Conservation (phyloP, 1,140 invertebrate species). For the Zaprionus inermis region DNA sequence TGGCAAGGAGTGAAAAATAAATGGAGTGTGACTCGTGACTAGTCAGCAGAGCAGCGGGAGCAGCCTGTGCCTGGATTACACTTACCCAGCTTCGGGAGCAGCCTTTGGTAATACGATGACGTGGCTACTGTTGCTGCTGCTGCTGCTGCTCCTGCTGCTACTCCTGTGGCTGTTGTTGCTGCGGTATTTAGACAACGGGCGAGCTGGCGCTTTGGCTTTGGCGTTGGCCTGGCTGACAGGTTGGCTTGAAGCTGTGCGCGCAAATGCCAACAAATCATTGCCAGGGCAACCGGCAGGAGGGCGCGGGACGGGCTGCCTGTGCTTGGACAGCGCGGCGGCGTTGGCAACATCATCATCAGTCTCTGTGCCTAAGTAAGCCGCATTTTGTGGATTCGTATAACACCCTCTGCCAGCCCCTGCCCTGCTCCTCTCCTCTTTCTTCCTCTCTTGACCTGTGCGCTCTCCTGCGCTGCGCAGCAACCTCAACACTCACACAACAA, state of each 20-base stretch:
- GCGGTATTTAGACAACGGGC: conserved; percentile 45
- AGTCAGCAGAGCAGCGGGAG: conserved; percentile 24
- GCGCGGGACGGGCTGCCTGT: conserved; percentile 6
- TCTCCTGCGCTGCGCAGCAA: background rate
- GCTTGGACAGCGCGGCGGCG: conserved; percentile 23
- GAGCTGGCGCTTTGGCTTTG: conserved; percentile 19
- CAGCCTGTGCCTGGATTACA: conserved; percentile 65
- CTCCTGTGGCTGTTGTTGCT: conserved; percentile 27
- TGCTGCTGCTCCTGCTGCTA: conserved; percentile 6
- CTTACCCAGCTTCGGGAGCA: conserved; percentile 58
- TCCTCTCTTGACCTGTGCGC: background rate
- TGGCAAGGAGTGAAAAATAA: conserved; percentile 78
- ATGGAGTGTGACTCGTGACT: conserved; percentile 70
- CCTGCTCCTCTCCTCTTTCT: background rate
- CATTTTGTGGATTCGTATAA: conserved; percentile 78
- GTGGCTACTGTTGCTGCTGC: conserved; percentile 21
- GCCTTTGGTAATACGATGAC: conserved; percentile 78
- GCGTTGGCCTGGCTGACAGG: conserved; percentile 17
- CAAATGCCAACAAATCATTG: conserved; percentile 80
- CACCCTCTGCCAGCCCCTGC: conserved; percentile 23
- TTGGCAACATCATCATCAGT: conserved; percentile 72
- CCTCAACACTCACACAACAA: conserved; percentile 60
- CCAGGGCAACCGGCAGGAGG: conserved; percentile 55
- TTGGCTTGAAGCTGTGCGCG: conserved; percentile 47
- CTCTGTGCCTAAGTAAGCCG: conserved; percentile 72